These are phyloP conservation scores for Galeopsomyia nigrocyanea DNA, from an alignment of 2,888 invertebrate genomes.

Conservation along the genomic window DNA sequence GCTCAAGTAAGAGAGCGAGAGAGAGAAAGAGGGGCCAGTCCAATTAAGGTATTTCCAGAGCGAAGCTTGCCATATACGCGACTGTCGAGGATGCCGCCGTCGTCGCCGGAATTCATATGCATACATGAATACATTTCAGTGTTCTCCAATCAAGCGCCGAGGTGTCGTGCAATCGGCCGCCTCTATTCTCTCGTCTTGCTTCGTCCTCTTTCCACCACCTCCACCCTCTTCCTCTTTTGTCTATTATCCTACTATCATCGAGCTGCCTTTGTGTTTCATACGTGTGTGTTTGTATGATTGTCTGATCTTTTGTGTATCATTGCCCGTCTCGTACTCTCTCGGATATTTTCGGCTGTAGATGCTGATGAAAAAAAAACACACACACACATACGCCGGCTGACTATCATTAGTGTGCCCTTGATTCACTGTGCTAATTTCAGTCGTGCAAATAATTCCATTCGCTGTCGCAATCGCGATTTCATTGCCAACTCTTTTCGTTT, in stretches of 20 bases:
- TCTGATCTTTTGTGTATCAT: conserved; percentile 21
- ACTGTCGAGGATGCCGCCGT: not conserved
- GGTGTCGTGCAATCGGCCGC: conserved; percentile 36
- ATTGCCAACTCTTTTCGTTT: no score
- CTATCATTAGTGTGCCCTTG: conserved; percentile 21
- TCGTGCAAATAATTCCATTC: no score
- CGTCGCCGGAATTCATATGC: conserved; percentile 64
- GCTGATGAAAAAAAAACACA: conserved; percentile 22
- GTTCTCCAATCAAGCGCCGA: conserved; percentile 63
- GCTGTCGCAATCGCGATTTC: no score
- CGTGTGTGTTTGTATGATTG: not conserved
- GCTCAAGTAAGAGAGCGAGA: conserved; percentile 10
- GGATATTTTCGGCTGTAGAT: not conserved
- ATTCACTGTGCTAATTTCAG: no score
- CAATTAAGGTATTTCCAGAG: conserved; percentile 63
- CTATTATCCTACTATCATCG: conserved; percentile 23
- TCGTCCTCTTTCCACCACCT: not conserved
- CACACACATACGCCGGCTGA: not conserved
- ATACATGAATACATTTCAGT: conserved; percentile 67
- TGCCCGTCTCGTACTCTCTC: not conserved
- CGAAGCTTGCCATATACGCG: no score
- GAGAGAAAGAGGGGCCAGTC: conserved; percentile 47
- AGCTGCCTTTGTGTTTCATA: conserved; percentile 10
- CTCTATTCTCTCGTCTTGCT: not conserved
- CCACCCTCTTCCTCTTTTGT: conserved; percentile 1